phyloP scores from a whole-genome alignment of 1,140 invertebrate genomes.

The Venustaconcha ellipsiformis region DNA sequence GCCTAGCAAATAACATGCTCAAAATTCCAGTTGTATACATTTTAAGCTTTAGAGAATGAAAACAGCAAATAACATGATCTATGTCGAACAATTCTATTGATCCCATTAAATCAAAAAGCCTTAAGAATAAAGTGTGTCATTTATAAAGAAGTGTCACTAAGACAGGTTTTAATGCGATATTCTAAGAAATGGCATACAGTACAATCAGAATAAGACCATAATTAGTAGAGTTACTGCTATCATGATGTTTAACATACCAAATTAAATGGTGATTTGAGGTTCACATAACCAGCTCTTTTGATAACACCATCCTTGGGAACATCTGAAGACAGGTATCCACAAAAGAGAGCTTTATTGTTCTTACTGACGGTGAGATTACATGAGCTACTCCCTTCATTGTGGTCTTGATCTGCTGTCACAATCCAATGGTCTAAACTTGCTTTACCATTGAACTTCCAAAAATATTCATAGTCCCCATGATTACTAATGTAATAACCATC shows the following conservation, averaged over 20 bases:
- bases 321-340: conserved; percentile 78
- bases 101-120: too few species aligned
- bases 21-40: too few species aligned
- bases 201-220: too few species aligned
- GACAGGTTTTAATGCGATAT: too few species aligned
- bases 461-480: conserved; percentile 65
- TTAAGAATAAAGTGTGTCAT: too few species aligned
- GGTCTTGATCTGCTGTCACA: conserved; percentile 82
- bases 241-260: conserved; percentile 70
- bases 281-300: conserved; percentile 82
- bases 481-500: conserved; percentile 73
- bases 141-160: too few species aligned
- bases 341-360: conserved; percentile 81
- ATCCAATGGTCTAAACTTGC: conserved; percentile 80
- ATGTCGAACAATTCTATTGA: too few species aligned
- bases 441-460: conserved; percentile 66
- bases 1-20: too few species aligned
- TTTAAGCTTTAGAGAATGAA: too few species aligned
- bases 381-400: conserved; percentile 82
- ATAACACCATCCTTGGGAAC: conserved; percentile 84
- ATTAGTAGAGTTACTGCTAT: too few species aligned
- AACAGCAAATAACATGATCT: too few species aligned
- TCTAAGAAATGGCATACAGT: too few species aligned
- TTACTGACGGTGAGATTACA: conserved; percentile 74
- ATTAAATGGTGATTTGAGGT: conserved; percentile 77